These are phyloP conservation scores for Apodemia mormo DNA, from an alignment of 2,888 invertebrate genomes.

Conservation along the genomic window DNA sequence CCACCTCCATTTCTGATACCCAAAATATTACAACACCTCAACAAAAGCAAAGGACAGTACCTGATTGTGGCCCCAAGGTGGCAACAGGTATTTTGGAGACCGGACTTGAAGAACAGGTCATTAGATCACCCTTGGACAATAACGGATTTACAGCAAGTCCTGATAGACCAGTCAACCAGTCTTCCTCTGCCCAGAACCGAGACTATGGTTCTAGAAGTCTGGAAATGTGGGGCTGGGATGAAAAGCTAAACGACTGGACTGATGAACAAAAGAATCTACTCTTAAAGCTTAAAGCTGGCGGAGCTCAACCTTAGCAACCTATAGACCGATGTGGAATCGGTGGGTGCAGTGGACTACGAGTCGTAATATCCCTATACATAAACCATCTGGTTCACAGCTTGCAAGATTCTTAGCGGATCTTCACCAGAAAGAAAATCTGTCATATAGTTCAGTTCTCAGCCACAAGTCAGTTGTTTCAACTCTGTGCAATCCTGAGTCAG, in stretches of 20 bases:
- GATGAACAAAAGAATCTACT: too few species aligned
- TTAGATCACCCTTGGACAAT: too few species aligned
- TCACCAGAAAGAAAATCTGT: background rate
- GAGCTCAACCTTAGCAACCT: too few species aligned
- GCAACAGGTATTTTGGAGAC: conserved; percentile 19
- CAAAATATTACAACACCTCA: too few species aligned
- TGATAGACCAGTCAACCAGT: too few species aligned
- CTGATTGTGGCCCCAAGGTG: conserved; percentile 30
- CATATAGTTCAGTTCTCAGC: background rate
- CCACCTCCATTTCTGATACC: conserved; percentile 30
- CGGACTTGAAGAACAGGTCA: background rate
- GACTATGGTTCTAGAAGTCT: too few species aligned
- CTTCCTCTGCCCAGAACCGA: too few species aligned
- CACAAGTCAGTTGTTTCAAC: conserved; percentile 7
- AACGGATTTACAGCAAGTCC: too few species aligned
- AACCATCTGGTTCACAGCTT: conserved; percentile 1
- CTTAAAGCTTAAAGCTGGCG: too few species aligned
- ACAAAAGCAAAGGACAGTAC: conserved; percentile 24
- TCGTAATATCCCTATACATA: background rate
- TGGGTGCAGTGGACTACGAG: background rate
- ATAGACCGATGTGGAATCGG: background rate
- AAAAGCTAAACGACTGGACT: too few species aligned
- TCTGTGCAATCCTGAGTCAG: background rate
- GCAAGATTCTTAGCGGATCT: conserved; percentile 9
- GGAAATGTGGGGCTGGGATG: too few species aligned